Evolutionary conservation across 1,140 invertebrate genomes (phyloP).

Genomic region (Pachypeltis micranthus): DNA sequence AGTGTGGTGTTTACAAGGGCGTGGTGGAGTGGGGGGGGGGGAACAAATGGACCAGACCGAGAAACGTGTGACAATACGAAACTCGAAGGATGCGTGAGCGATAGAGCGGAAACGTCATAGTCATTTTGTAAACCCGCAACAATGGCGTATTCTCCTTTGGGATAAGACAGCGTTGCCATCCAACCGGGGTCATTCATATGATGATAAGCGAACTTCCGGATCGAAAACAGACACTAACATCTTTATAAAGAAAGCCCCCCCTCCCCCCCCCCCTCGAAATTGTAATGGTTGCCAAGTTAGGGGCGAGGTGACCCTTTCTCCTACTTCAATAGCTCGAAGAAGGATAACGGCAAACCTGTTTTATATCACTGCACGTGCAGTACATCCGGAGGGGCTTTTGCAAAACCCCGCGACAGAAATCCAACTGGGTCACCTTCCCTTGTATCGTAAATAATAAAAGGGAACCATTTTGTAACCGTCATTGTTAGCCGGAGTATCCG

Average conservation of each 20-base stretch:
- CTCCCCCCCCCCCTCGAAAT: too few relatives aligned
- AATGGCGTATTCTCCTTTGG: not conserved
- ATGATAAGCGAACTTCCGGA: not conserved
- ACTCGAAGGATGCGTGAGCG: not conserved
- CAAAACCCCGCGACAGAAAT: too few relatives aligned
- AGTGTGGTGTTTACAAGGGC: too few relatives aligned
- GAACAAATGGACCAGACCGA: too few relatives aligned
- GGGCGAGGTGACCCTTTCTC: not conserved
- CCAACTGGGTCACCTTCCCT: not conserved
- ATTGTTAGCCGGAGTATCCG: not conserved
- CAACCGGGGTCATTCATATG: not conserved
- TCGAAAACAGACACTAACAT: too few relatives aligned
- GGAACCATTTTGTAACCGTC: not conserved
- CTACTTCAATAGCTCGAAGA: too few relatives aligned
- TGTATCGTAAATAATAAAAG: not conserved
- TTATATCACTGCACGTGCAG: not conserved
- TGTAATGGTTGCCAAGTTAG: not conserved
- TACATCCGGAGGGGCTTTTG: not conserved
- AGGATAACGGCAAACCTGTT: not conserved
- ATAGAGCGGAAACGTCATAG: not conserved
- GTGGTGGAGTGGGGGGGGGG: too few relatives aligned
- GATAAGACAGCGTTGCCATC: not conserved
- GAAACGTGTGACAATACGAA: not conserved
- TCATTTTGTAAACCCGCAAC: too few relatives aligned
- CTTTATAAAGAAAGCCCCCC: not conserved